Evolutionary conservation across 1,140 invertebrate genomes (phyloP).

Genomic region (Agraylea sexmaculata): DNA sequence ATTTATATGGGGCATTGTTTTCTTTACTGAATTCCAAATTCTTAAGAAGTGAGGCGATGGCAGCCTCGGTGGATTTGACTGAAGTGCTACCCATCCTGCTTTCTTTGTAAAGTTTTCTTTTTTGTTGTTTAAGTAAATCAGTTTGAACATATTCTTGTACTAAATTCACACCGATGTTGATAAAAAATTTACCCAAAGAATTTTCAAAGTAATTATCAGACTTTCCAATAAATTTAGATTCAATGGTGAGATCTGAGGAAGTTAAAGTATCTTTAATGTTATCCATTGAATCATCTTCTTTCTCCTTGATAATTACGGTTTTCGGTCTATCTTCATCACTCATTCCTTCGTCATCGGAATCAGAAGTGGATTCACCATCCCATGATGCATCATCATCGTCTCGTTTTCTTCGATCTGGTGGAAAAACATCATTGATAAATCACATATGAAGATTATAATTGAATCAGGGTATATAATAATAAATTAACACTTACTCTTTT

Average conservation of each 20-base stretch:
- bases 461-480: too few relatives aligned
- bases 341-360: slow-evolving; percentile 40
- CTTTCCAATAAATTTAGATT: slow-evolving; percentile 28
- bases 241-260: slow-evolving; percentile 26
- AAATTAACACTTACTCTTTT: slow-evolving; percentile 24
- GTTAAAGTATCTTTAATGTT: slow-evolving; percentile 36
- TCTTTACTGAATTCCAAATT: slow-evolving; percentile 80
- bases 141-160: slow-evolving; percentile 89
- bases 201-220: slow-evolving; percentile 66
- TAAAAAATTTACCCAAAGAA: slow-evolving; percentile 82
- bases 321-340: slow-evolving; percentile 36
- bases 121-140: slow-evolving; percentile 79
- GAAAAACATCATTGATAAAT: too few relatives aligned
- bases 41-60: slow-evolving; percentile 66
- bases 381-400: slow-evolving; percentile 35
- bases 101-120: slow-evolving; percentile 58
- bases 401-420: slow-evolving; percentile 16
- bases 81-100: slow-evolving; percentile 45
- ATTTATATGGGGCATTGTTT: slow-evolving; percentile 75
- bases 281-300: slow-evolving; percentile 36
- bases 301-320: slow-evolving; percentile 43
- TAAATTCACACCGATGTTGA: slow-evolving; percentile 81
- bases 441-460: too few relatives aligned
- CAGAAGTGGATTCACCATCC: slow-evolving; percentile 36
- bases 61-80: slow-evolving; percentile 58